Conservation (phyloP, 2,797 vertebrate species). For the Neosilurus hyrtlii region DNA sequence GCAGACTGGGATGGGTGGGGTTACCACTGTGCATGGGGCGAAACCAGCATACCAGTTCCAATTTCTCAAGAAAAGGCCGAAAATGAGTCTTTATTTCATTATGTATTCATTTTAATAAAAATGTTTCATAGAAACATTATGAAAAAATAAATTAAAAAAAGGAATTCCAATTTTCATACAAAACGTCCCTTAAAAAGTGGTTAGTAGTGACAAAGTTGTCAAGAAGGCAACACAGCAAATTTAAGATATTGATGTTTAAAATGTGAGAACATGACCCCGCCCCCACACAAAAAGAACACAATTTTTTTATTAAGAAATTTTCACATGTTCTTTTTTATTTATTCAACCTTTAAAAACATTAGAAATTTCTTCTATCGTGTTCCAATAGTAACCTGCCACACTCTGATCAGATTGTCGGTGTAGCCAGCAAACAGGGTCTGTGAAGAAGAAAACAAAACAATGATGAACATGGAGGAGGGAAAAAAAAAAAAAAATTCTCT, state of each 20-base stretch:
- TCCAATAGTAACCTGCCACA: conserved; percentile 97
- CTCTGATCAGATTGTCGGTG: conserved; percentile 94
- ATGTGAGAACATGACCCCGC: neutral
- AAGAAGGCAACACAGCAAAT: neutral
- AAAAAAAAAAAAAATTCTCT: neutral
- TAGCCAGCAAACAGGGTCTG: conserved; percentile 96
- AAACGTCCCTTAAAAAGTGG: too few species aligned
- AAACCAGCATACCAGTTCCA: too few species aligned
- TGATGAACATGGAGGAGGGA: neutral
- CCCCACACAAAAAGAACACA: neutral
- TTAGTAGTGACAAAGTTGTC: neutral
- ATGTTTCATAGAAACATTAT: too few species aligned
- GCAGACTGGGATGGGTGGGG: too few species aligned
- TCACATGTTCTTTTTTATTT: conserved; percentile 45
- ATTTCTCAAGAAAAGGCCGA: too few species aligned
- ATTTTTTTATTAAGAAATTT: conserved; percentile 64
- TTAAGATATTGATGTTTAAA: neutral
- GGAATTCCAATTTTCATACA: too few species aligned
- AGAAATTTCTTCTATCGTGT: conserved; percentile 79
- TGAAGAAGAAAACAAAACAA: neutral
- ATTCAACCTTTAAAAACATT: conserved; percentile 53
- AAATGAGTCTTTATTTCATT: too few species aligned
- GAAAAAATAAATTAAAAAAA: too few species aligned
- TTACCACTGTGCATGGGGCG: too few species aligned
- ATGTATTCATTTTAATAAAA: too few species aligned